Conservation (phyloP, 2,888 invertebrate species). For the Andrena fulva region DNA sequence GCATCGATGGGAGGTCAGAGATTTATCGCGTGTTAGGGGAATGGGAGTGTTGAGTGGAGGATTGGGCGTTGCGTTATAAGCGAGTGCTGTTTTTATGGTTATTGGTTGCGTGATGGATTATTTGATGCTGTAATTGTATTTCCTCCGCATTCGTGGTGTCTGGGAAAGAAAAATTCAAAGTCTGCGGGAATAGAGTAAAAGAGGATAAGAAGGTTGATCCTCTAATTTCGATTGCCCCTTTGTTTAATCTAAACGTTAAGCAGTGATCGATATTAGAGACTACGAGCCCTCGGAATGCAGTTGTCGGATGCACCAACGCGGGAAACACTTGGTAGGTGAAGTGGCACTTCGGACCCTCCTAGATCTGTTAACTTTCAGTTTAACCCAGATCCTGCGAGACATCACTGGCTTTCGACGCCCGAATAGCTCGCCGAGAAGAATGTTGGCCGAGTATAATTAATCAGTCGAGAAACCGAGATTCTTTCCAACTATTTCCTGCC, state of each 20-base stretch:
- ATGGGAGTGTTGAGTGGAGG: conserved; percentile 8
- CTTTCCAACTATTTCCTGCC: conserved; percentile 1
- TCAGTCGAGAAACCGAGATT: conserved; percentile 8
- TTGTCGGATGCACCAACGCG: conserved; percentile 17
- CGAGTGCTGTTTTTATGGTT: background rate
- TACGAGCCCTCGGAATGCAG: background rate
- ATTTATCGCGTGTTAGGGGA: conserved; percentile 23
- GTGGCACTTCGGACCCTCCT: background rate
- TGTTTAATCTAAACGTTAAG: background rate
- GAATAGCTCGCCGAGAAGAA: conserved; percentile 26
- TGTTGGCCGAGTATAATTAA: conserved; percentile 22
- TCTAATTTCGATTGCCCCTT: too few relatives aligned
- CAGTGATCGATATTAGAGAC: background rate
- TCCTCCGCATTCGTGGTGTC: conserved; percentile 6
- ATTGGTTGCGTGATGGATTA: background rate
- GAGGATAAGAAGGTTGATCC: too few relatives aligned
- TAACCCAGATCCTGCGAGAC: conserved; percentile 10
- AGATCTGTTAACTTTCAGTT: conserved; percentile 2
- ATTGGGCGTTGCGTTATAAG: background rate
- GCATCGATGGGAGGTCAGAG: conserved; percentile 10
- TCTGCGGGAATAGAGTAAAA: background rate
- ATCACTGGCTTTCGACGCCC: background rate
- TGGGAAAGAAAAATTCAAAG: background rate
- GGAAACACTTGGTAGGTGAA: conserved; percentile 25
- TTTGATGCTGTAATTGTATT: conserved; percentile 38